Conservation (phyloP, 2,797 vertebrate genomes). For the Prunella strophiata region DNA sequence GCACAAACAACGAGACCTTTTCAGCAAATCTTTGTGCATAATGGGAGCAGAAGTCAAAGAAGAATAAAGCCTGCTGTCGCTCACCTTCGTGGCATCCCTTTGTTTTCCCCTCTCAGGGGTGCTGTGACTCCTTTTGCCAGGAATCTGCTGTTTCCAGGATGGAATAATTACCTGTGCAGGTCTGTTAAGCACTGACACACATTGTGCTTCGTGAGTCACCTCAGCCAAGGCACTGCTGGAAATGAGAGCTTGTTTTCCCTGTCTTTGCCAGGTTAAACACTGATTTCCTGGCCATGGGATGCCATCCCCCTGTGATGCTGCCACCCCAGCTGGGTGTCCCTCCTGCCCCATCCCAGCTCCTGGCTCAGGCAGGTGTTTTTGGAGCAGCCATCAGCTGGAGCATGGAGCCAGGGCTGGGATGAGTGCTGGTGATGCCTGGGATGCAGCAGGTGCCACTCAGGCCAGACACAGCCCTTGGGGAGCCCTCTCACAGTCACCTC, state of each 20-base stretch:
- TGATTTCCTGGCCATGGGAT: fast-evolving
- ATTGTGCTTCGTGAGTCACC: slow-evolving; percentile 47
- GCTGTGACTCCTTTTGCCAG: background rate
- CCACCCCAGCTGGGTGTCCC: fast-evolving
- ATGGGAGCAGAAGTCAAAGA: background rate
- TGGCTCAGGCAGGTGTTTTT: background rate
- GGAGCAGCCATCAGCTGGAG: background rate
- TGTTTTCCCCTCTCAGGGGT: slow-evolving; percentile 43
- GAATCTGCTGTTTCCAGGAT: slow-evolving; percentile 32
- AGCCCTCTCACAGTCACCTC: background rate
- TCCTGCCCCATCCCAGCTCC: background rate
- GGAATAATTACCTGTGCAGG: slow-evolving; percentile 21
- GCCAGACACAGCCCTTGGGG: background rate
- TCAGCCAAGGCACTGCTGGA: background rate
- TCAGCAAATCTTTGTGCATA: background rate
- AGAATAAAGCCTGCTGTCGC: background rate
- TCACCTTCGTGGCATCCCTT: slow-evolving; percentile 51
- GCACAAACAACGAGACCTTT: slow-evolving; percentile 9
- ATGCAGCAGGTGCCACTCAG: fast-evolving
- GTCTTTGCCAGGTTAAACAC: slow-evolving; percentile 21
- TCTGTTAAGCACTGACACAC: slow-evolving; percentile 52
- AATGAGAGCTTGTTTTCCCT: background rate
- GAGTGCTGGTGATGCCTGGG: fast-evolving
- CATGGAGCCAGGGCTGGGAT: background rate
- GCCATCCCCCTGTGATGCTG: background rate